A percentile compares a stretch with the other conserved stretches of the same genome.
phyloP scores from a whole-genome alignment of 64 coral and sea anemone species.

The Pocillopora damicornis region DNA sequence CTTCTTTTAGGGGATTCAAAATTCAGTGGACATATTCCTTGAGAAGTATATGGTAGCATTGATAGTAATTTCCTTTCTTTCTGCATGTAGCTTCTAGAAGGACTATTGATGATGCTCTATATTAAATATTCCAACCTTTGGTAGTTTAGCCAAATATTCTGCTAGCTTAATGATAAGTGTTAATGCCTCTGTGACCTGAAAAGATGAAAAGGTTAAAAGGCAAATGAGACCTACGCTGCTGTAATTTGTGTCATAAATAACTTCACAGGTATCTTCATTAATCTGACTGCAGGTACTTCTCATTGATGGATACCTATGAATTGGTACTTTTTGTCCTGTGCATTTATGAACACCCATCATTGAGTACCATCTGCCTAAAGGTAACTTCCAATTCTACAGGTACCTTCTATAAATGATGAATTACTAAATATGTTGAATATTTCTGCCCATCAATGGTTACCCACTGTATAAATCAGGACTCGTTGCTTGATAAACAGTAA shows the following conservation, averaged over 20 bases:
- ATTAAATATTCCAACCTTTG: conserved; percentile 58
- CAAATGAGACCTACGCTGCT: too few species aligned
- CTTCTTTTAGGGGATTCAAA: too few species aligned
- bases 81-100: background rate
- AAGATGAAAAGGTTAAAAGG: background rate
- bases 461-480: too few species aligned
- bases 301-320: background rate
- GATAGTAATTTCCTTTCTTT: too few species aligned
- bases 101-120: background rate
- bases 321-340: too few species aligned
- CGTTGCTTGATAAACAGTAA: too few species aligned
- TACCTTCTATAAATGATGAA: background rate
- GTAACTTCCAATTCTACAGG: background rate
- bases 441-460: too few species aligned
- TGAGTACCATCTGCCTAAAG: background rate
- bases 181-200: conserved; percentile 77
- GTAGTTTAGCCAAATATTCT: conserved; percentile 86
- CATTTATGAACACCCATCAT: background rate
- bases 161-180: conserved; percentile 70
- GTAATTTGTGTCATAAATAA: too few species aligned
- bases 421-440: background rate
- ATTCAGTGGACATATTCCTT: too few species aligned
- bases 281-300: background rate
- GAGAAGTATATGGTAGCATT: too few species aligned
- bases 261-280: background rate